Evolutionary conservation across 2,113 vertebrate genomes (phyloP), one percentile per base, ranked within the genome.

Genomic region (Cichladusa arquata): DNA sequence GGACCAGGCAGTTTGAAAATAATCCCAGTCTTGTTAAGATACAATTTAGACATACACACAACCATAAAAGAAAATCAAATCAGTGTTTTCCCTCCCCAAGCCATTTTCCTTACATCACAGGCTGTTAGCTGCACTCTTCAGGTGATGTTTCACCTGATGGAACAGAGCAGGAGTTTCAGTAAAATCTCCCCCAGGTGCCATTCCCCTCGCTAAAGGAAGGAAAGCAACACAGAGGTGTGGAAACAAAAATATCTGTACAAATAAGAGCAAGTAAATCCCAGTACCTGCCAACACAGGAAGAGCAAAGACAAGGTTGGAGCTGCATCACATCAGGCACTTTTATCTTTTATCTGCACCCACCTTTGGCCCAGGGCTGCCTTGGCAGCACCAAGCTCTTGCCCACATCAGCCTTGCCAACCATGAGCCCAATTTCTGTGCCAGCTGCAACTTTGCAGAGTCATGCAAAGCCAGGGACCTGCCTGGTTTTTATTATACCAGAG

Each of bases 1-100:
- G 23, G 14, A 64, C 19, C 45, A 48, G 26, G 5, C 29, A 60
- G 34, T 3, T 72, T 26, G 28, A 56, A 69, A 80, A 64, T 6
- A 57, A 51, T 25, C 31, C n/a, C 54, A 4, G 2, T 14, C 58
- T 14, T 38, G 61, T 74, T 54, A 38, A 29, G 22, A 28, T 12
- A 9, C 0, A 0, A 54, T 61, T 50, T 47, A 79, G 23, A 26
- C 22, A 14, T 2, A 24, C 3, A 2, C 29, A 45, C 3, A 28
- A 1, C 29, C 44, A 24, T 48, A 24, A 77, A 44, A 33, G 34
- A 60, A n/a, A 51, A 57, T 9, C 38, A 44, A 40, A 58, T n/a
- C 57, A 38, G 8, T 9, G 28, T 14, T 88, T 86, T 51, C 48
- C 58, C 56, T 44, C 66, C 10, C 8, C 12, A 12, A 56, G 16